Conservation (phyloP, 2,888 invertebrate species). For the Machimus atricapillus region DNA sequence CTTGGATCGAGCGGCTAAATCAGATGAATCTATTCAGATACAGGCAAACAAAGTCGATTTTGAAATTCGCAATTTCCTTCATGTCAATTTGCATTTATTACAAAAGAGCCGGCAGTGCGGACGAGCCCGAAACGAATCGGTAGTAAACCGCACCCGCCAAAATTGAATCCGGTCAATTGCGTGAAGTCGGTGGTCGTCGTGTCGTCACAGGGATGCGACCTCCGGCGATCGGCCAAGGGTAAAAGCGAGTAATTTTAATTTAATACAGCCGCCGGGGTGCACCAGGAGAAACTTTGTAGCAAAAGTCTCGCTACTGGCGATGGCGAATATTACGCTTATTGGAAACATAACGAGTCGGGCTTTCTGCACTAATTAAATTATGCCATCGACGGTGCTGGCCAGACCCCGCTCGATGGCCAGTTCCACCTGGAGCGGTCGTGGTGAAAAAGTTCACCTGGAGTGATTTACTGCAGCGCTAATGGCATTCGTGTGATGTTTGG, state of each 20-base stretch:
- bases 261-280: neutral
- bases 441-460: neutral
- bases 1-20: neutral
- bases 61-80: neutral
- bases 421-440: neutral
- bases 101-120: neutral
- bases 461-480: slow-evolving; percentile 2
- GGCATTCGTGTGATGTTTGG: neutral
- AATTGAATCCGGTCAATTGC: slow-evolving; percentile 8
- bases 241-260: slow-evolving; percentile 6
- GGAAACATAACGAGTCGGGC: neutral
- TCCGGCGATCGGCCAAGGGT: neutral
- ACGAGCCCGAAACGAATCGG: neutral
- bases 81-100: neutral
- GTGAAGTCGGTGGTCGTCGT: neutral
- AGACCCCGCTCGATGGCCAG: neutral
- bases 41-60: neutral
- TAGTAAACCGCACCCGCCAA: neutral
- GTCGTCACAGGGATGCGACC: neutral
- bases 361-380: slow-evolving; percentile 19
- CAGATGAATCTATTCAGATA: neutral
- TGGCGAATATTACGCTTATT: neutral
- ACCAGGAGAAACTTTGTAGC: neutral
- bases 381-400: neutral
- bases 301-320: neutral